Percentiles rank a stretch among this genome's conserved stretches.
These are phyloP conservation scores for Danionella cerebrum DNA, from an alignment of 2,113 vertebrate genomes.

Conservation along the genomic window DNA sequence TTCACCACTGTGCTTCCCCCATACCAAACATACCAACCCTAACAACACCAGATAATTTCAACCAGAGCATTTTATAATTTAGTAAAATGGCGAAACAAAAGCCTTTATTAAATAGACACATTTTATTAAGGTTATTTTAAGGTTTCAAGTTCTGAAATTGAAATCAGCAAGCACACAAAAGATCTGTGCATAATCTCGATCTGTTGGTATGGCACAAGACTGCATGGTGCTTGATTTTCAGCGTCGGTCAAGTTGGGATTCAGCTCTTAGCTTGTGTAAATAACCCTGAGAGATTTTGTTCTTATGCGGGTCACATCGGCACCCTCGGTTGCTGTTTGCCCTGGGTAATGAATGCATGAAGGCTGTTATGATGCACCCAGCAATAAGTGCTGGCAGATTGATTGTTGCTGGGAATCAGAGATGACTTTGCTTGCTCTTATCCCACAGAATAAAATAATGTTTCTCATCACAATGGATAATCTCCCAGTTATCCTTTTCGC, in stretches of 20 bases:
- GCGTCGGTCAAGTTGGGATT: neutral
- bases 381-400: slow-evolving; percentile 36
- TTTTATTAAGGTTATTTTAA: too few species aligned
- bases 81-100: too few species aligned
- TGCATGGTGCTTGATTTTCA: neutral
- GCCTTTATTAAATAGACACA: too few species aligned
- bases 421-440: slow-evolving; percentile 42
- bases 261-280: neutral
- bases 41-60: too few species aligned
- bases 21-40: too few species aligned
- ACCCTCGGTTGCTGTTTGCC: neutral
- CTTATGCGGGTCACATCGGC: slow-evolving; percentile 10
- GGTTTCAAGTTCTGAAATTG: too few species aligned
- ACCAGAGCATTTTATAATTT: too few species aligned
- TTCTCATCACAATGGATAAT: slow-evolving; percentile 48
- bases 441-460: slow-evolving; percentile 40
- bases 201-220: too few species aligned
- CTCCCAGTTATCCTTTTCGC: slow-evolving; percentile 25
- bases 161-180: too few species aligned
- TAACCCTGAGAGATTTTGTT: neutral
- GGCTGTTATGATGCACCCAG: slow-evolving; percentile 11
- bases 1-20: too few species aligned
- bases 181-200: too few species aligned
- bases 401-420: slow-evolving; percentile 40
- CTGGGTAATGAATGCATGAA: slow-evolving; percentile 31